phyloP scores from a whole-genome alignment of 2,113 vertebrate species.

The Connochaetes taurinus region DNA sequence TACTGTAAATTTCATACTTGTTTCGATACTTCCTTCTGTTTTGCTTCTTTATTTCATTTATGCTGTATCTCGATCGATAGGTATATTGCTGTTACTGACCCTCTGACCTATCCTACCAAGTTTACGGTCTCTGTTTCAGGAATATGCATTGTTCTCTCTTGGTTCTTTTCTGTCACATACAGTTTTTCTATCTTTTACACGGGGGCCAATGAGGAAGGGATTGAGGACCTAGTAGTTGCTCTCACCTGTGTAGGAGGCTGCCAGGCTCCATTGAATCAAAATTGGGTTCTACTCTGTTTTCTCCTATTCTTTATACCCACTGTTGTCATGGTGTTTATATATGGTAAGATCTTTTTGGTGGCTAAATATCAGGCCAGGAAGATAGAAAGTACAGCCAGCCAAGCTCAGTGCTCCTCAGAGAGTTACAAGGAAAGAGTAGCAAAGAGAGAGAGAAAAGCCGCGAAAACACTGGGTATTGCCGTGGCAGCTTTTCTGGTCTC shows the following conservation, averaged over 20 bases:
- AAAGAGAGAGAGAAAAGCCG: conserved; percentile 55
- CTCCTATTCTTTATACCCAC: conserved; percentile 64
- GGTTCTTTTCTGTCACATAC: conserved; percentile 46
- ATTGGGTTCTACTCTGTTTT: conserved; percentile 51
- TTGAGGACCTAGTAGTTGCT: conserved; percentile 31
- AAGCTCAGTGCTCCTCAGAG: not conserved
- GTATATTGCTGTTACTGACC: conserved; percentile 66
- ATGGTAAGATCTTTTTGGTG: conserved; percentile 53
- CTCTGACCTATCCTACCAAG: conserved; percentile 63
- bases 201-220: conserved; percentile 48
- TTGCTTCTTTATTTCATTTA: conserved; percentile 63
- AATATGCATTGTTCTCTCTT: conserved; percentile 53
- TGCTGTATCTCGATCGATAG: conserved; percentile 69
- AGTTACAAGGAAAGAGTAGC: conserved; percentile 38
- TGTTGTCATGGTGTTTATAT: conserved; percentile 47
- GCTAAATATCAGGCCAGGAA: conserved; percentile 43
- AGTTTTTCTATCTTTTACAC: conserved; percentile 65
- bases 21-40: conserved; percentile 66
- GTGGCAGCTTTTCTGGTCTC: conserved; percentile 30
- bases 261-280: conserved; percentile 54
- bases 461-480: conserved; percentile 10
- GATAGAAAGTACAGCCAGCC: conserved; percentile 26
- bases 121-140: conserved; percentile 44
- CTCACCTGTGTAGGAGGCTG: conserved; percentile 63
- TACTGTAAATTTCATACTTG: conserved; percentile 69